Percentiles rank a stretch among this genome's conserved stretches.
Conservation (phyloP, 2,797 vertebrate genomes). For the Aplochiton taeniatus region DNA sequence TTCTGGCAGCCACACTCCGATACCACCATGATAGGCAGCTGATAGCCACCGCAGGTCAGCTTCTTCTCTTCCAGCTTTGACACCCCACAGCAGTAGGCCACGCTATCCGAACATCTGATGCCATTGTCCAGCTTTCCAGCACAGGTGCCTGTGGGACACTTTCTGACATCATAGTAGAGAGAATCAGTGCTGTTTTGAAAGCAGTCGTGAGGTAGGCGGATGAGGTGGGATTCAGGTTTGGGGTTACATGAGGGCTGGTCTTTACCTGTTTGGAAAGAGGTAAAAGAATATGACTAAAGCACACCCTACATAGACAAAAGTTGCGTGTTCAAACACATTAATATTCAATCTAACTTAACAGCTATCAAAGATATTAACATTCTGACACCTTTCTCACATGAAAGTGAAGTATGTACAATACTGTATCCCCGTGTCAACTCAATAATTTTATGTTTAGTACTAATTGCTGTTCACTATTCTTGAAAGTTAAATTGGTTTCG, state of each 20-base stretch:
- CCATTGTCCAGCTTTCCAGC: slow-evolving; percentile 84
- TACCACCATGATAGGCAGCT: slow-evolving; percentile 87
- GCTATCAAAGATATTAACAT: too few species aligned
- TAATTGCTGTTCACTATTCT: background rate
- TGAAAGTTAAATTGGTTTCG: too few species aligned
- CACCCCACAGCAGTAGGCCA: slow-evolving; percentile 89
- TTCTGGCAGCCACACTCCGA: slow-evolving; percentile 87
- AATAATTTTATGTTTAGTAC: background rate
- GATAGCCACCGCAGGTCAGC: slow-evolving; percentile 86
- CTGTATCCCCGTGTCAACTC: too few species aligned
- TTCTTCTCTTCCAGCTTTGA: slow-evolving; percentile 83
- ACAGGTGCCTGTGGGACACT: slow-evolving; percentile 82
- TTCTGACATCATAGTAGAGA: slow-evolving; percentile 90
- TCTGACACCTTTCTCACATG: too few species aligned
- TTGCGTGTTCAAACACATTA: too few species aligned
- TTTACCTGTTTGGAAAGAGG: slow-evolving; percentile 69
- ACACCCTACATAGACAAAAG: too few species aligned
- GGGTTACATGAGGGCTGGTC: slow-evolving; percentile 82
- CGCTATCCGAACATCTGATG: slow-evolving; percentile 88
- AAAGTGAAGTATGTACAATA: too few species aligned
- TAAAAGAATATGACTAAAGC: slow-evolving; percentile 9
- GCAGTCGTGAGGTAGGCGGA: slow-evolving; percentile 91
- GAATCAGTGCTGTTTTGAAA: slow-evolving; percentile 90
- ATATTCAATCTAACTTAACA: too few species aligned
- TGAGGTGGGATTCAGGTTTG: slow-evolving; percentile 84